A percentile compares a stretch with the other conserved stretches of the same genome.
Evolutionary conservation across 2,888 invertebrate genomes (phyloP).

Genomic region (Leptinotarsa rubiginosa): DNA sequence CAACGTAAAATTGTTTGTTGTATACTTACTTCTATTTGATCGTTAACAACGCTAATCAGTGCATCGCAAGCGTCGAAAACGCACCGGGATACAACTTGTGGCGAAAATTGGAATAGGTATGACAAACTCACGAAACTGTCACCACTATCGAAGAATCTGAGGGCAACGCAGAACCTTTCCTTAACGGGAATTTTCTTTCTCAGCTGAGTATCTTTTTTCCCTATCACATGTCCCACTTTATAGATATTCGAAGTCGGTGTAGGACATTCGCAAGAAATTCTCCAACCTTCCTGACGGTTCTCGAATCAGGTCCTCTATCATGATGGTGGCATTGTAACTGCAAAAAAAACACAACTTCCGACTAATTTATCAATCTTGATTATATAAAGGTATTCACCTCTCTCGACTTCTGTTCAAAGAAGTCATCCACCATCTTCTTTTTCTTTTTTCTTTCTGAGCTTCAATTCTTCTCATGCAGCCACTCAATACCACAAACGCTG

Average conservation of each 20-base stretch:
- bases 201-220: constrained; percentile 46
- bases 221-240: constrained; percentile 42
- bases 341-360: constrained; percentile 19
- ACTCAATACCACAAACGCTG: constrained; percentile 2
- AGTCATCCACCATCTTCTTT: constrained; percentile 3
- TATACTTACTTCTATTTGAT: constrained; percentile 33
- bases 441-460: constrained; percentile 6
- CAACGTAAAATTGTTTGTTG: no score
- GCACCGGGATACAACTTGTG: constrained; percentile 36
- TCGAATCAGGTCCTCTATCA: constrained; percentile 17
- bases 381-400: not conserved
- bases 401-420: constrained; percentile 8
- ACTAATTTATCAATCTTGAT: constrained; percentile 12
- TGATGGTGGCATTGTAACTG: constrained; percentile 22
- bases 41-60: constrained; percentile 24
- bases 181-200: constrained; percentile 40
- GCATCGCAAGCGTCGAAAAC: constrained; percentile 33
- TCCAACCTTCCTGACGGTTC: constrained; percentile 37
- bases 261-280: constrained; percentile 48
- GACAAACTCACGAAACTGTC: constrained; percentile 37
- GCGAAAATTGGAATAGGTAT: constrained; percentile 37
- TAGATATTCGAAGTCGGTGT: constrained; percentile 47
- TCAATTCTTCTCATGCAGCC: not conserved
- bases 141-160: constrained; percentile 35
- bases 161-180: constrained; percentile 34